Base-by-base conservation (phyloP, 1,140 invertebrate genomes). In the Procambarus clarkii region DNA sequence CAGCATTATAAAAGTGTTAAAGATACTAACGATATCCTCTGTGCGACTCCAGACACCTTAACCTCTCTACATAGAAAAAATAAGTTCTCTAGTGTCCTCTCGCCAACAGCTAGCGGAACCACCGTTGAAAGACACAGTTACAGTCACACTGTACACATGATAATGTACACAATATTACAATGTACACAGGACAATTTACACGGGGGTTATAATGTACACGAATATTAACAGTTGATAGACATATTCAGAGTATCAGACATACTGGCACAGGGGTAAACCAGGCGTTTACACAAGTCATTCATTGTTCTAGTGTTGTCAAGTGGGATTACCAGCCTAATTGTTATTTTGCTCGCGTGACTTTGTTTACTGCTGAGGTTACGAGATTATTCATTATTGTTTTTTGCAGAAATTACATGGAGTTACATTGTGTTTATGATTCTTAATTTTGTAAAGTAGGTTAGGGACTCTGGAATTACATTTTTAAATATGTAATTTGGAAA, bases 1-100 rank as follows among this genome's bases (percentile, higher is more conserved):
- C 78, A 80, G 45, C 78, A 34, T 80, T 80, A 80, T 80, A 80
- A 80, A 80, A 80, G 78, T 80, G 78, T 80, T 80, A 80, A 80
- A 80, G 78, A 9, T 80, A 48, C 78, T 80, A 24, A 48, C 1
- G 46, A 34, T 58, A 80, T 58, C 50, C 8, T 50, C 15, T 54
- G 46, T 58, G 50, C 50, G 18, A 80, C n/a, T 2, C n/a, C 46
- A 80, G 46, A 80, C 46, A 50, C 34, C 44, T 9, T 7, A 46
- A 4, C 45, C 34, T 45, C 2, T 50, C 21, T 80, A 58, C 50
- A 54, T 80, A 80, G 46, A n/a, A 80, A 80, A 80, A 80, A 80
- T 80, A 80, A 80, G 2, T 80, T 54, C 78, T 80, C 3, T 9
- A 24, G 11, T 34, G 24, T 74, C 64, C 21, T 69, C 69, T 34